These are phyloP conservation scores for Sterna hirundo DNA, from an alignment of 2,113 vertebrate genomes.

Conservation along the genomic window DNA sequence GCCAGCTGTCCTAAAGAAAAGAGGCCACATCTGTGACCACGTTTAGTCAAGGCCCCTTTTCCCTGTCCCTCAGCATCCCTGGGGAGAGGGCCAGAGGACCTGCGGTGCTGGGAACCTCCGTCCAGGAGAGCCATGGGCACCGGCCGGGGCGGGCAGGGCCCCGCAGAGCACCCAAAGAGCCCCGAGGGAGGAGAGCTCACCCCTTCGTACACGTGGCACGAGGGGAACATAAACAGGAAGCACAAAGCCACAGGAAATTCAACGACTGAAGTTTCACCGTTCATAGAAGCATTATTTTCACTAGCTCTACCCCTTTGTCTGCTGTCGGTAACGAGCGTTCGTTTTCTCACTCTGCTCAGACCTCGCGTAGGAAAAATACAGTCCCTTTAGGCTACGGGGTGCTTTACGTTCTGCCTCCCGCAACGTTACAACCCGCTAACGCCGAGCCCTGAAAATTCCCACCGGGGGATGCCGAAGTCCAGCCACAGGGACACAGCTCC, in stretches of 20 bases:
- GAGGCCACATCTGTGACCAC: background rate
- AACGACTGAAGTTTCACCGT: background rate
- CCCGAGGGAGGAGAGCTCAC: background rate
- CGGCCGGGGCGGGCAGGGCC: rapidly evolving
- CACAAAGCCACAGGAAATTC: constrained; percentile 51
- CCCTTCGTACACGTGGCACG: background rate
- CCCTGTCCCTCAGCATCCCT: background rate
- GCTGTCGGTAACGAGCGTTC: background rate
- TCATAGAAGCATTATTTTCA: constrained; percentile 6
- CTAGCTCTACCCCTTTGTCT: background rate
- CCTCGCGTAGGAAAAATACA: background rate
- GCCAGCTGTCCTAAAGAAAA: background rate
- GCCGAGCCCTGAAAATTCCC: background rate
- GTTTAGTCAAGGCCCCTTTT: background rate
- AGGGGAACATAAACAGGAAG: constrained; percentile 57
- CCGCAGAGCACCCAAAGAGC: background rate
- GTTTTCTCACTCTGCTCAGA: background rate
- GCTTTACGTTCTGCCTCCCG: rapidly evolving
- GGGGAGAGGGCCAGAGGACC: background rate
- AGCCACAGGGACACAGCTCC: background rate
- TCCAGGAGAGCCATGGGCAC: background rate
- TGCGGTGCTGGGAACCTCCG: too few species aligned
- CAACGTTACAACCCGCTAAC: background rate
- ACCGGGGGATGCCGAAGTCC: background rate
- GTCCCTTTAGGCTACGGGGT: background rate